phyloP scores from a whole-genome alignment of 92 coral and sea anemone genomes.

The Plumapathes pennacea region DNA sequence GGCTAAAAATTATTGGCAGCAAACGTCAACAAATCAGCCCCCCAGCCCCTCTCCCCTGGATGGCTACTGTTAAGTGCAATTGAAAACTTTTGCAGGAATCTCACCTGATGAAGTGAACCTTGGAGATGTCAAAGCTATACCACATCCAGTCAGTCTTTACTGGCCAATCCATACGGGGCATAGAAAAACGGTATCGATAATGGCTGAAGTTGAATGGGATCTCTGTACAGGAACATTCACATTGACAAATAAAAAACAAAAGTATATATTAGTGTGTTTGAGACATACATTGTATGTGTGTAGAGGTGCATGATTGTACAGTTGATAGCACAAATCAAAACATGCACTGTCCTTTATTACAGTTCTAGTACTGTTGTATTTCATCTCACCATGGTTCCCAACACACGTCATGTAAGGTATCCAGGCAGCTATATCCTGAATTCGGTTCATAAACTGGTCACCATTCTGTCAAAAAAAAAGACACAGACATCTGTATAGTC shows the following conservation, averaged over 20 bases:
- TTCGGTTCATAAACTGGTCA: constrained; percentile 78
- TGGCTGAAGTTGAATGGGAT: constrained; percentile 79
- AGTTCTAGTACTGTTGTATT: not conserved
- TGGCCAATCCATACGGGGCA: constrained; percentile 83
- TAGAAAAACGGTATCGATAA: constrained; percentile 79
- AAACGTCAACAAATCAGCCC: too few relatives aligned
- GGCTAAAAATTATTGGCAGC: too few relatives aligned
- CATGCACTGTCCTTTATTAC: not conserved
- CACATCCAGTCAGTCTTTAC: constrained; percentile 51
- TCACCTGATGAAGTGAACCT: constrained; percentile 65
- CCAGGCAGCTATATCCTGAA: constrained; percentile 65
- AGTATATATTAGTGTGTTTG: too few relatives aligned
- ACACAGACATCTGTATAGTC: too few relatives aligned
- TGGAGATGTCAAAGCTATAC: constrained; percentile 71
- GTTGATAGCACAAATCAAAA: too few relatives aligned
- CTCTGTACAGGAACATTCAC: constrained; percentile 44
- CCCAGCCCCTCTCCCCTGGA: too few relatives aligned
- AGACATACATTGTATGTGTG: too few relatives aligned
- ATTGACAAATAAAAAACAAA: too few relatives aligned
- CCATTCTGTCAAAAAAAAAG: constrained; percentile 54
- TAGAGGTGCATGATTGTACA: too few relatives aligned
- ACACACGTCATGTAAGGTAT: constrained; percentile 84
- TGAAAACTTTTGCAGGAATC: too few relatives aligned
- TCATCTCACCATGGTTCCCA: constrained; percentile 76
- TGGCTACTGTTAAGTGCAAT: too few relatives aligned